Evolutionary conservation across 53 echinoderm and acorn worm species (phyloP).

Genomic region (Pentamera pediparva): DNA sequence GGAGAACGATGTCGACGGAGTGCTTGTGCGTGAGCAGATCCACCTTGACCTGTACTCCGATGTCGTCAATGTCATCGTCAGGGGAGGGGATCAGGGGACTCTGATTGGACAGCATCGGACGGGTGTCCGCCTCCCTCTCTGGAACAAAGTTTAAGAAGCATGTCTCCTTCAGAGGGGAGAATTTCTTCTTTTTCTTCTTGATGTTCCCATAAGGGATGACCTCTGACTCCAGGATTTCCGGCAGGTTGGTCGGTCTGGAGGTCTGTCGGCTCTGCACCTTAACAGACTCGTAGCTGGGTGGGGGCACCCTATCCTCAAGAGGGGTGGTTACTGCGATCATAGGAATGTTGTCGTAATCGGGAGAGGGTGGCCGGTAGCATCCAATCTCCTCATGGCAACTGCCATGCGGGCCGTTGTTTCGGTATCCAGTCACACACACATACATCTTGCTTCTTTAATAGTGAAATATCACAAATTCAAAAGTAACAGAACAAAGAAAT

Average conservation of each 20-base stretch:
- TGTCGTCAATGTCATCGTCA: background rate
- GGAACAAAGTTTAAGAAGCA: constrained; percentile 60
- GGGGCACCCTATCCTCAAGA: background rate
- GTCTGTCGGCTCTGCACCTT: background rate
- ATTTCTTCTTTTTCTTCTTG: constrained; percentile 31
- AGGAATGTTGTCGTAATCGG: too few relatives aligned
- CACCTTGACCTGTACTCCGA: constrained; percentile 13
- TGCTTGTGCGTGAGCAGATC: constrained; percentile 6
- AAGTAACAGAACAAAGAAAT: too few relatives aligned
- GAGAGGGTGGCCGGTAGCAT: too few relatives aligned
- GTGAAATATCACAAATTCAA: too few relatives aligned
- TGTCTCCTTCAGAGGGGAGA: constrained; percentile 55
- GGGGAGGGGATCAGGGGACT: background rate
- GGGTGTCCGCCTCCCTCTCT: constrained; percentile 10
- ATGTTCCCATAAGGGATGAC: background rate
- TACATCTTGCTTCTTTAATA: too few relatives aligned
- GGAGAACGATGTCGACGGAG: constrained; percentile 6
- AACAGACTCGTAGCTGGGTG: background rate
- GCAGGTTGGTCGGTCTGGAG: background rate
- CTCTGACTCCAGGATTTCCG: background rate
- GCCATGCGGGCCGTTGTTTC: too few relatives aligned
- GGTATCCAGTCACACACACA: too few relatives aligned
- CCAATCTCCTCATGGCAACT: too few relatives aligned
- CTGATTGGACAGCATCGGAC: background rate
- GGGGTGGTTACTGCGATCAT: background rate